phyloP scores from a whole-genome alignment of 1,140 invertebrate genomes.

The Trichoplusia ni region DNA sequence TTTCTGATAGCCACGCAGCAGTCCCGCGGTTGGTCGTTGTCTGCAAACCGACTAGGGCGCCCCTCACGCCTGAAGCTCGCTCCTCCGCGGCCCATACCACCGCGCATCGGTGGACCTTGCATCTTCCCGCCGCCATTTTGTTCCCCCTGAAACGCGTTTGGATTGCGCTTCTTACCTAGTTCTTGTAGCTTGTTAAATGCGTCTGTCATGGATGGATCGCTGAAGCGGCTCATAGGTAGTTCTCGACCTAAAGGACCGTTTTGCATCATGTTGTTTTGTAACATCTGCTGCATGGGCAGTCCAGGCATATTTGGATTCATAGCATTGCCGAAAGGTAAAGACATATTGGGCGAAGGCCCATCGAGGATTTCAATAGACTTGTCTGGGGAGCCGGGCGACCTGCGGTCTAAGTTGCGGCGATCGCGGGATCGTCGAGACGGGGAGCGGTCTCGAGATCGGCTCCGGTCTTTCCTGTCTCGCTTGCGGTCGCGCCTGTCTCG shows the following conservation, averaged over 20 bases:
- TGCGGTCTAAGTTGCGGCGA: constrained; percentile 71
- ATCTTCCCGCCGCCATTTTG: constrained; percentile 50
- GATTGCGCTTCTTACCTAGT: constrained; percentile 83
- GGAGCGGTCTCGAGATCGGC: constrained; percentile 75
- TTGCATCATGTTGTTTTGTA: constrained; percentile 34
- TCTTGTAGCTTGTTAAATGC: constrained; percentile 80
- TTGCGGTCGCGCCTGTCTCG: constrained; percentile 82
- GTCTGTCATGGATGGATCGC: constrained; percentile 59
- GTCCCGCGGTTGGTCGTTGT: constrained; percentile 48
- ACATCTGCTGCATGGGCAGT: constrained; percentile 20
- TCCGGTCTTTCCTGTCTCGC: constrained; percentile 80
- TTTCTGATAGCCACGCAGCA: constrained; percentile 87
- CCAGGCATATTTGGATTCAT: constrained; percentile 29
- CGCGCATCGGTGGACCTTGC: constrained; percentile 34
- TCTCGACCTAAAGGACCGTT: constrained; percentile 45
- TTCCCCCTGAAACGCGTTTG: constrained; percentile 82
- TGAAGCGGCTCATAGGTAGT: constrained; percentile 47
- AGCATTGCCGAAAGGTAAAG: neutral
- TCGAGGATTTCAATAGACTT: constrained; percentile 37
- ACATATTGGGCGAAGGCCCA: neutral
- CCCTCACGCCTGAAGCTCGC: constrained; percentile 50
- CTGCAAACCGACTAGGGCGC: constrained; percentile 53
- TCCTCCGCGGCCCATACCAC: constrained; percentile 49
- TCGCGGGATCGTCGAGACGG: constrained; percentile 60
- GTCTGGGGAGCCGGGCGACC: constrained; percentile 60